Percentiles rank a stretch among this genome's conserved stretches.
Evolutionary conservation across 2,888 invertebrate genomes (phyloP).

Genomic region (Latheticus oryzae): DNA sequence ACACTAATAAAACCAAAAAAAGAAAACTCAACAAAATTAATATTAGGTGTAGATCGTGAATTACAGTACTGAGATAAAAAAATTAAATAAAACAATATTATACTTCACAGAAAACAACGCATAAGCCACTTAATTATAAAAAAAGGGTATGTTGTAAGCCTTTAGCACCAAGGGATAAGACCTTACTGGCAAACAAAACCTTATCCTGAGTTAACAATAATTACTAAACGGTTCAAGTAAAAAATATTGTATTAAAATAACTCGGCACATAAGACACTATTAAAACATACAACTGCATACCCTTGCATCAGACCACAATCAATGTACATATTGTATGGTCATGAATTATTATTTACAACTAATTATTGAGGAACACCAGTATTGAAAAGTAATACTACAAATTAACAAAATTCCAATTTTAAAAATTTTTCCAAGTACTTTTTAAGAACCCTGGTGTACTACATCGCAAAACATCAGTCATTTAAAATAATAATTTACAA

Average conservation of each 20-base stretch:
- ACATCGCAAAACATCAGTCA: slow-evolving; percentile 41
- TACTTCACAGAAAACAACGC: slow-evolving; percentile 34
- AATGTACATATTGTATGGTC: slow-evolving; percentile 47
- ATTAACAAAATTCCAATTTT: slow-evolving; percentile 27
- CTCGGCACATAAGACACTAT: slow-evolving; percentile 47
- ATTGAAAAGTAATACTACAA: slow-evolving; percentile 43
- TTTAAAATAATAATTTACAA: slow-evolving; percentile 37
- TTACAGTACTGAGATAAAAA: slow-evolving; percentile 4
- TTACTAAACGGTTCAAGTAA: slow-evolving; percentile 34
- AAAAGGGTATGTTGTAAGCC: slow-evolving; percentile 41
- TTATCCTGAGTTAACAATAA: slow-evolving; percentile 40
- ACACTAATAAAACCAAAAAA: slow-evolving; percentile 27
- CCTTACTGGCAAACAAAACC: slow-evolving; percentile 41
- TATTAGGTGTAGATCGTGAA: background rate
- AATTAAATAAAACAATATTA: slow-evolving; percentile 20
- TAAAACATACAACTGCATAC: slow-evolving; percentile 42
- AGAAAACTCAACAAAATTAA: slow-evolving; percentile 32
- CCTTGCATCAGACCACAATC: slow-evolving; percentile 34
- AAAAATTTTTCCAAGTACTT: slow-evolving; percentile 27
- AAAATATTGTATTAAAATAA: slow-evolving; percentile 40
- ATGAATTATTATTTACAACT: slow-evolving; percentile 48
- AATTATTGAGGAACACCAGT: slow-evolving; percentile 52
- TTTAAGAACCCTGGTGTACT: slow-evolving; percentile 44
- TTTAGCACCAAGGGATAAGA: slow-evolving; percentile 49
- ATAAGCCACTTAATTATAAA: slow-evolving; percentile 37